A percentile compares a stretch with the other conserved stretches of the same genome.
Evolutionary conservation across 2,797 vertebrate species (phyloP).

Genomic region (Halcyon leucocephala): DNA sequence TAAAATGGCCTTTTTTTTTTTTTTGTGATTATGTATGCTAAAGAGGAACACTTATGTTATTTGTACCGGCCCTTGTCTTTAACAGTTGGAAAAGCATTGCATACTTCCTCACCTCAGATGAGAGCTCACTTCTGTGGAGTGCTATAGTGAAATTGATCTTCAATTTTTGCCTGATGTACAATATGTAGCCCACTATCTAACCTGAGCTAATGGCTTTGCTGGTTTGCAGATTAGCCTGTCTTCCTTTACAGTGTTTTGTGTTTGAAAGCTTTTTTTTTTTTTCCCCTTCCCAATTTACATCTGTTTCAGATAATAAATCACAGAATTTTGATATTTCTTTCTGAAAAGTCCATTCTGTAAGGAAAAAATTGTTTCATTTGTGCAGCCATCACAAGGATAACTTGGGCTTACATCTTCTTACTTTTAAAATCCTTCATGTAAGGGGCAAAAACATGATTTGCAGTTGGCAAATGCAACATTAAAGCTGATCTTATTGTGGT

Average conservation of each 20-base stretch:
- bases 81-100: conserved; percentile 48
- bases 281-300: conserved; percentile 3
- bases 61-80: conserved; percentile 52
- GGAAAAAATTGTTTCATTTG: conserved; percentile 11
- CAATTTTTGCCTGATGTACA: conserved; percentile 3
- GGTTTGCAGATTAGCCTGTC: conserved; percentile 45
- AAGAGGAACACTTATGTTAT: conserved; percentile 39
- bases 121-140: conserved; percentile 51
- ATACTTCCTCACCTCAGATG: conserved; percentile 32
- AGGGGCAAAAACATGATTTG: not conserved
- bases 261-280: conserved; percentile 31
- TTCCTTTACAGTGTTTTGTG: conserved; percentile 61
- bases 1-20: conserved; percentile 71
- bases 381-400: not conserved
- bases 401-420: conserved; percentile 2
- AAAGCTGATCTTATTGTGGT: not conserved
- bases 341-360: conserved; percentile 51
- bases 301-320: conserved; percentile 76
- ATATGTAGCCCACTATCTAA: not conserved
- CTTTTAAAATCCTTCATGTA: not conserved
- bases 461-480: not conserved
- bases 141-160: conserved; percentile 43
- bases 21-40: conserved; percentile 70
- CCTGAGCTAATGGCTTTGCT: conserved; percentile 36
- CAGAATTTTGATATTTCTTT: conserved; percentile 64